Conservation (phyloP, 2,797 vertebrate species). For the Poeciliopsis presidionis region DNA sequence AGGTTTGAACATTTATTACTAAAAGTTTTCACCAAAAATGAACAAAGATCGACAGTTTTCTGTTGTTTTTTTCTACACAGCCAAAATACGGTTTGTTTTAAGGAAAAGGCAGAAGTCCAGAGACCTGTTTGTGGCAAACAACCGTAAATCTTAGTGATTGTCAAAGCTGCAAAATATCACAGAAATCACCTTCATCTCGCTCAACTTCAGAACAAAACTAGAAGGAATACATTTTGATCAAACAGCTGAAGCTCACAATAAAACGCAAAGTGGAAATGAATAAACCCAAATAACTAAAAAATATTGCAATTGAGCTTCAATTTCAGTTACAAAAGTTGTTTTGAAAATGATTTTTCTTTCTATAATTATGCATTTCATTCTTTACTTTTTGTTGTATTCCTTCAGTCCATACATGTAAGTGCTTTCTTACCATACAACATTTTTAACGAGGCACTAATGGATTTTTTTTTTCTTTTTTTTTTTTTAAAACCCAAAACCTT, state of each 20-base stretch:
- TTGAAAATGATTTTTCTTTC: background rate
- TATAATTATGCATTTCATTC: background rate
- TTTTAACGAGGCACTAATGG: background rate
- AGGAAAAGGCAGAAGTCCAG: slow-evolving; percentile 1
- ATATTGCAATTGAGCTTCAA: background rate
- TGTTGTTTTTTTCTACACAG: background rate
- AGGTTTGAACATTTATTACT: slow-evolving; percentile 20
- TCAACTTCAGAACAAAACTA: background rate
- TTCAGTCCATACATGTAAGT: background rate
- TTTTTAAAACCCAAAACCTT: too few relatives aligned
- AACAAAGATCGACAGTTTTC: background rate
- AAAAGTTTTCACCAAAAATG: slow-evolving; percentile 17
- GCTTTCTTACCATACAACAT: background rate
- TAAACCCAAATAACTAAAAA: background rate
- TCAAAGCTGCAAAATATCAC: slow-evolving; percentile 29
- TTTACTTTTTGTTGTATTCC: background rate
- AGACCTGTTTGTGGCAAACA: background rate
- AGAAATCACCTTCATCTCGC: background rate
- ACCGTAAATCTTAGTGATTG: slow-evolving; percentile 22
- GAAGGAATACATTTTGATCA: background rate
- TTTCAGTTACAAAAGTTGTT: background rate
- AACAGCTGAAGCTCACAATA: background rate
- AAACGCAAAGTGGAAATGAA: background rate
- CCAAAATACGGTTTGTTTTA: background rate
- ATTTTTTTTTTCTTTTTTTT: too few relatives aligned